Evolutionary conservation across 1,140 invertebrate genomes (phyloP).

Genomic region (Meloidogyne hapla): DNA sequence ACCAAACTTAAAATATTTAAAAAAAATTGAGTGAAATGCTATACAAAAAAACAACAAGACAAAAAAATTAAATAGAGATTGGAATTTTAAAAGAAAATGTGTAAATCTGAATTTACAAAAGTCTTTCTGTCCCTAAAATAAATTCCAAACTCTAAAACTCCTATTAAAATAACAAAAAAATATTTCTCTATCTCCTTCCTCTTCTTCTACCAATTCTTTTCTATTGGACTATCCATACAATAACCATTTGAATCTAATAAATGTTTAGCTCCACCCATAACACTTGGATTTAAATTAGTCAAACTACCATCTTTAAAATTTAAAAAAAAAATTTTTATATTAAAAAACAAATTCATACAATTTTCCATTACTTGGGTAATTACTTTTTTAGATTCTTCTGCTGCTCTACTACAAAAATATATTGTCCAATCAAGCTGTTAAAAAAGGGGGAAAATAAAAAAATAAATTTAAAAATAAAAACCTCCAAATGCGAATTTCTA

Average conservation of each 20-base stretch:
- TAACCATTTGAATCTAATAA: conserved; percentile 59
- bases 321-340: neutral
- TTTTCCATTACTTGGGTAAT: conserved; percentile 29
- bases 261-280: conserved; percentile 45
- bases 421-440: conserved; percentile 54
- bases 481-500: conserved; percentile 48
- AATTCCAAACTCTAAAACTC: too few species aligned
- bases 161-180: neutral
- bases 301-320: neutral
- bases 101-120: too few species aligned
- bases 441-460: conserved; percentile 8
- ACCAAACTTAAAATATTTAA: too few species aligned
- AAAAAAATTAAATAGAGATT: too few species aligned
- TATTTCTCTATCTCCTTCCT: neutral
- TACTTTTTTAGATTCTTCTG: conserved; percentile 38
- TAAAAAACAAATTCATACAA: conserved; percentile 23
- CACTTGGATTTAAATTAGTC: conserved; percentile 49
- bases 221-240: conserved; percentile 55
- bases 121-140: too few species aligned
- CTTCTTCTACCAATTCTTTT: conserved; percentile 54
- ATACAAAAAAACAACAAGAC: too few species aligned
- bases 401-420: conserved; percentile 40
- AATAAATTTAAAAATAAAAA: conserved; percentile 12
- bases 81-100: too few species aligned
- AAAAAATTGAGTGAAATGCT: too few species aligned